A percentile compares a stretch with the other conserved stretches of the same genome.
These are phyloP conservation scores for Spodoptera picta DNA, from an alignment of 2,888 invertebrate genomes.

Conservation along the genomic window DNA sequence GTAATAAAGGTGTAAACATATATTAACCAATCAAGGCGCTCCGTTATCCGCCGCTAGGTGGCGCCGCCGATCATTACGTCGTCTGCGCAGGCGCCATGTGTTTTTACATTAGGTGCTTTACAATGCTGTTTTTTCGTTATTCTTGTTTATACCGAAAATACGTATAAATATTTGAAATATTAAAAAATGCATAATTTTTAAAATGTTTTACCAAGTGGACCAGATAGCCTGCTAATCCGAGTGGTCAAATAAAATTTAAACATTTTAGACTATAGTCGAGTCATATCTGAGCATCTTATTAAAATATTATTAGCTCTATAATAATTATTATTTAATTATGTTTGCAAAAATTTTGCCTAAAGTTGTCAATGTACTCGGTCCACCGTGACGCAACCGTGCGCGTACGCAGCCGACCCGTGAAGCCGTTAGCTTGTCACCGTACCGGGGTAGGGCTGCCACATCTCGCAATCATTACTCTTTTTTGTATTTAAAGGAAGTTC, in stretches of 20 bases:
- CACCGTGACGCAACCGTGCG: constrained; percentile 34
- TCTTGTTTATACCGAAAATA: no score
- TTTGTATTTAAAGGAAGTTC: constrained; percentile 30
- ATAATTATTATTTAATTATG: no score
- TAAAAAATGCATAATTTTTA: no score
- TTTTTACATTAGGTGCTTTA: constrained; percentile 18
- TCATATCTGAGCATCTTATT: no score
- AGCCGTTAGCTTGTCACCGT: constrained; percentile 68
- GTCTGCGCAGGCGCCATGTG: constrained; percentile 69
- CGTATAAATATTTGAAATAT: no score
- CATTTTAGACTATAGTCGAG: no score
- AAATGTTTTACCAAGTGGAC: no score
- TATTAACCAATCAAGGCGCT: constrained; percentile 80
- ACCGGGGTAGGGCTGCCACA: constrained; percentile 49
- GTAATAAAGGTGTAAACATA: constrained; percentile 79
- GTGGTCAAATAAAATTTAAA: no score
- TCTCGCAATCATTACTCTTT: constrained; percentile 31
- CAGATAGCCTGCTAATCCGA: no score
- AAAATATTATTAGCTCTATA: no score
- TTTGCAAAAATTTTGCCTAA: no score
- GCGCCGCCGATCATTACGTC: constrained; percentile 77
- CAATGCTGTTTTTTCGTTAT: constrained; percentile 14
- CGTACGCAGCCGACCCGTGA: constrained; percentile 55
- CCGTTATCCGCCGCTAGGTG: constrained; percentile 77
- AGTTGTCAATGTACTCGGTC: constrained; percentile 58